phyloP scores from a whole-genome alignment of 2,113 vertebrate genomes.

The Myotis brandtii region DNA sequence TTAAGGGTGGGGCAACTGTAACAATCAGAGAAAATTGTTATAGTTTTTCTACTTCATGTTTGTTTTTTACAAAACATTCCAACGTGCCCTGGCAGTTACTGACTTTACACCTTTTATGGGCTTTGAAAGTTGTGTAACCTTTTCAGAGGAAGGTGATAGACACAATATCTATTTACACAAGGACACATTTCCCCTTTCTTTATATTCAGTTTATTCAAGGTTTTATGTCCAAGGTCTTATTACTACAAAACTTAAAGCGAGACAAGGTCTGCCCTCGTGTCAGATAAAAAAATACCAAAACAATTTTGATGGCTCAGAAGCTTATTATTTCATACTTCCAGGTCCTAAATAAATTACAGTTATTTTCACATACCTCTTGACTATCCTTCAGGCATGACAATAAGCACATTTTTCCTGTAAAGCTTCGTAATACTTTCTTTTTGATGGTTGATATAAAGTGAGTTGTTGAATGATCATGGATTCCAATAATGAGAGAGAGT shows the following conservation, averaged over 20 bases:
- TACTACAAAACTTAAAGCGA: constrained; percentile 89
- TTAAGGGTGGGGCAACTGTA: constrained; percentile 69
- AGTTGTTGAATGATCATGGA: constrained; percentile 82
- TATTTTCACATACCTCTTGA: constrained; percentile 86
- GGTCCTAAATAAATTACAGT: constrained; percentile 88
- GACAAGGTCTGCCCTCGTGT: constrained; percentile 88
- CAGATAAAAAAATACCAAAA: constrained; percentile 88
- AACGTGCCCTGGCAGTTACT: constrained; percentile 75
- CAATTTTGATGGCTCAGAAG: constrained; percentile 86
- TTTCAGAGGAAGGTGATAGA: constrained; percentile 89
- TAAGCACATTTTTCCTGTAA: constrained; percentile 81
- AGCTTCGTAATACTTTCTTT: constrained; percentile 82
- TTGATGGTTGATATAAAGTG: constrained; percentile 81
- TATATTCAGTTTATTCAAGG: constrained; percentile 89
- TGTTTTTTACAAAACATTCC: constrained; percentile 78
- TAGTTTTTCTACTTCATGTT: constrained; percentile 76
- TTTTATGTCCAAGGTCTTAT: constrained; percentile 91
- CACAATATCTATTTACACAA: constrained; percentile 91
- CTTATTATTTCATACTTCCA: constrained; percentile 89
- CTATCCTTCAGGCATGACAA: constrained; percentile 86
- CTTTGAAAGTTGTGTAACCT: constrained; percentile 86
- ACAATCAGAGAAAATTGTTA: constrained; percentile 73
- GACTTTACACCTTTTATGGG: constrained; percentile 86
- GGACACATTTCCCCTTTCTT: constrained; percentile 89
- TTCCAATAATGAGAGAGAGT: constrained; percentile 83